Evolutionary conservation across 2,888 invertebrate genomes (phyloP).

Genomic region (Polyommatus iphigenia): DNA sequence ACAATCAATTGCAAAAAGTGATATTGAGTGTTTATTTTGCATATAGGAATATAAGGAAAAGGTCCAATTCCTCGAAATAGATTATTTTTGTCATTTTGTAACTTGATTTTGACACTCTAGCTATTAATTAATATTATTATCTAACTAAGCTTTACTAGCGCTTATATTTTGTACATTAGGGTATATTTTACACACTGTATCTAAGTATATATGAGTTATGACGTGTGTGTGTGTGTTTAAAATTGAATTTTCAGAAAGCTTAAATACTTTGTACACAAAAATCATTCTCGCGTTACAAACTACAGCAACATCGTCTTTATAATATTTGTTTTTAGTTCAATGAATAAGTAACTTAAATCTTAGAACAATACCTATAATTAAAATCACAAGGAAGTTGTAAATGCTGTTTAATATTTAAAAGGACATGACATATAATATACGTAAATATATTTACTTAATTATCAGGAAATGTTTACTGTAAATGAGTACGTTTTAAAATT

Average conservation of each 20-base stretch:
- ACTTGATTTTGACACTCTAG: neutral
- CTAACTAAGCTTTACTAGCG: too few species aligned
- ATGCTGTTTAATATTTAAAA: slow-evolving; percentile 28
- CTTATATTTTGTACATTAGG: too few species aligned
- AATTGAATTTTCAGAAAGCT: too few species aligned
- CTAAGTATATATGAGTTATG: too few species aligned
- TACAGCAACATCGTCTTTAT: neutral
- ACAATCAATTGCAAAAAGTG: neutral
- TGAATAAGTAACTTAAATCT: neutral
- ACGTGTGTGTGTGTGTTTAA: too few species aligned
- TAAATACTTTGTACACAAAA: neutral
- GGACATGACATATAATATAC: slow-evolving; percentile 12
- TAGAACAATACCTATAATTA: slow-evolving; percentile 23
- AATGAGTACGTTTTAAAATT: slow-evolving; percentile 14
- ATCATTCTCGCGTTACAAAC: neutral
- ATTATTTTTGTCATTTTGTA: neutral
- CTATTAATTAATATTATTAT: too few species aligned
- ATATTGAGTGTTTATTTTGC: neutral
- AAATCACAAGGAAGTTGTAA: slow-evolving; percentile 24
- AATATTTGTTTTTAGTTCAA: neutral
- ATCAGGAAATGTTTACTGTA: slow-evolving; percentile 29
- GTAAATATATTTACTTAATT: slow-evolving; percentile 28
- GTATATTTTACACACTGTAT: too few species aligned
- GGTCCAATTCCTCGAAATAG: neutral
- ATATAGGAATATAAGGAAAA: neutral